phyloP scores from a whole-genome alignment of 2,113 vertebrate species.

The Macrotis lagotis region DNA sequence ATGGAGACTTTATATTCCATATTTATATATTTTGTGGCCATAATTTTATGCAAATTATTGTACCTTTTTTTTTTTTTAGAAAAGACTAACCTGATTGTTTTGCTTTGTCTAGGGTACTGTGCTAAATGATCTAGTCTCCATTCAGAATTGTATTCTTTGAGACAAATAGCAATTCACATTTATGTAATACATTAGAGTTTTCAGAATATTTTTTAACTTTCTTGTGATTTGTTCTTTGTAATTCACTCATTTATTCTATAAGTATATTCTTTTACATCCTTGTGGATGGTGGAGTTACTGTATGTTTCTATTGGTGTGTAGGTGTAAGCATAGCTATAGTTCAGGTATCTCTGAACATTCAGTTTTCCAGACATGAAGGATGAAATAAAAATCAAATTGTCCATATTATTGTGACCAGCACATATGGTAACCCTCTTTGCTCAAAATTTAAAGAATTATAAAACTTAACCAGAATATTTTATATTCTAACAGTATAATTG shows the following conservation, averaged over 20 bases:
- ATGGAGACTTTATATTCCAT: not conserved
- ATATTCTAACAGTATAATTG: not conserved
- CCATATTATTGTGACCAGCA: not conserved
- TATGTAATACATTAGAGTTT: not conserved
- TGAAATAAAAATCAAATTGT: not conserved
- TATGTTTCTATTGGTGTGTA: not conserved
- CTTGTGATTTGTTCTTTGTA: slow-evolving; percentile 16
- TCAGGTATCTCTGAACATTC: not conserved
- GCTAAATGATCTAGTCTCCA: not conserved
- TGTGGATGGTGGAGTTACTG: not conserved
- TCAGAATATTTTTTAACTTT: not conserved
- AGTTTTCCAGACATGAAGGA: not conserved
- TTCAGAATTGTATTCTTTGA: not conserved
- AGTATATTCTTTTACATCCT: not conserved
- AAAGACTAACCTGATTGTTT: slow-evolving; percentile 1
- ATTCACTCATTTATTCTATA: not conserved
- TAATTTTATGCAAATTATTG: slow-evolving; percentile 5
- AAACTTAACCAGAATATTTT: slow-evolving; percentile 22
- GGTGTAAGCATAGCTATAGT: not conserved
- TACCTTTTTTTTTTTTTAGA: not conserved
- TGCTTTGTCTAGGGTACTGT: slow-evolving; percentile 5
- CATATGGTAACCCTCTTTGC: not conserved
- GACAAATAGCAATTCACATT: not conserved
- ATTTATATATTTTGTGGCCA: not conserved
- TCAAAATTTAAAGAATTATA: not conserved